Conservation (phyloP, 2,113 vertebrate genomes). For the Cryptomyrus ogoouensis region DNA sequence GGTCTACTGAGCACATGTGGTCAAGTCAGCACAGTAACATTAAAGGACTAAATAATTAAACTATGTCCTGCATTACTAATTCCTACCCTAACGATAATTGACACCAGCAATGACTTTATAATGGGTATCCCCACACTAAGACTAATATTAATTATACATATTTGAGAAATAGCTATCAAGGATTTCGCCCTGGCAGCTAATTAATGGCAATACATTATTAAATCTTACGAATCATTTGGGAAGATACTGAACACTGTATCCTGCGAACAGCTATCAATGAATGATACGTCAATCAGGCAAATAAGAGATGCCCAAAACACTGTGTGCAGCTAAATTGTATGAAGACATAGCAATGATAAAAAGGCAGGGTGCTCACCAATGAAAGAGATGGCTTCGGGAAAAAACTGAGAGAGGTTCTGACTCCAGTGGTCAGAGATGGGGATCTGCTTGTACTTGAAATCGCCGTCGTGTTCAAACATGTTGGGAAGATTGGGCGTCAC, state of each 20-base stretch:
- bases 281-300: neutral
- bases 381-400: conserved; percentile 97
- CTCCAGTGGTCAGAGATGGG: conserved; percentile 99
- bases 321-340: neutral
- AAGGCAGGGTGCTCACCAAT: conserved; percentile 75
- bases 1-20: neutral
- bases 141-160: neutral
- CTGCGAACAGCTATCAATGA: neutral
- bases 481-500: conserved; percentile 98
- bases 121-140: neutral
- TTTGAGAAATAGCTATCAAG: neutral
- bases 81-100: neutral
- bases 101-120: neutral
- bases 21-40: neutral
- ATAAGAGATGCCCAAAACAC: neutral
- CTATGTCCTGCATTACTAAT: neutral
- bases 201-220: neutral
- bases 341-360: neutral
- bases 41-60: neutral
- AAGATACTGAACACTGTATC: neutral
- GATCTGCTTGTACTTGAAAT: conserved; percentile 99
- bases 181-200: neutral
- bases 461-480: conserved; percentile 91
- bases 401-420: conserved; percentile 98
- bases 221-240: neutral